Evolutionary conservation across 2,113 vertebrate species (phyloP).

Genomic region (Embiotoca jacksoni): DNA sequence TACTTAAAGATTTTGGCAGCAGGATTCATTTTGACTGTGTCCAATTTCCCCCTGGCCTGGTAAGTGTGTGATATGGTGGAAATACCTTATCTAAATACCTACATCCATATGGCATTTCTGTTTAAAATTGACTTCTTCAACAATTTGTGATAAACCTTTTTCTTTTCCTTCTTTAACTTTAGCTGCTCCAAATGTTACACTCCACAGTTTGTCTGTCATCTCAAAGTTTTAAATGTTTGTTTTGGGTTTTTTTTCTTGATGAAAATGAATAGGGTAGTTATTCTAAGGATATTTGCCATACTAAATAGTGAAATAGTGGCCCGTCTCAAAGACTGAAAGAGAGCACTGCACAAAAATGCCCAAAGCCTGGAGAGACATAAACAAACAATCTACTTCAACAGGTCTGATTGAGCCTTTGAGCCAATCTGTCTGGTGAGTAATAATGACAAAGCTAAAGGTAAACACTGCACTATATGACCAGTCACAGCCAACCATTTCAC

Average conservation of each 20-base stretch:
- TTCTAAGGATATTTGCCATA: slow-evolving; percentile 17
- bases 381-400: slow-evolving; percentile 65
- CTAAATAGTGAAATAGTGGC: slow-evolving; percentile 40
- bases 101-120: slow-evolving; percentile 18
- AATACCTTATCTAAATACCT: slow-evolving; percentile 50
- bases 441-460: slow-evolving; percentile 65
- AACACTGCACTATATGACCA: slow-evolving; percentile 63
- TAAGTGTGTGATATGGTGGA: slow-evolving; percentile 32
- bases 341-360: slow-evolving; percentile 29
- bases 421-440: slow-evolving; percentile 63
- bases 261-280: slow-evolving; percentile 29
- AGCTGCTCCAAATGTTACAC: slow-evolving; percentile 11
- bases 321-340: slow-evolving; percentile 29
- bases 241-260: slow-evolving; percentile 25
- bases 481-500: slow-evolving; percentile 54
- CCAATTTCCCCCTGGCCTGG: slow-evolving; percentile 45
- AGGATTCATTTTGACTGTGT: slow-evolving; percentile 53
- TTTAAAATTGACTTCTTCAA: neutral
- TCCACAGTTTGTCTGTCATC: slow-evolving; percentile 32
- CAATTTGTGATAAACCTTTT: neutral
- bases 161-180: neutral
- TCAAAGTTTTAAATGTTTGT: slow-evolving; percentile 10
- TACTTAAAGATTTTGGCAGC: slow-evolving; percentile 54
- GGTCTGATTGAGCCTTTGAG: slow-evolving; percentile 60
- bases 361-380: slow-evolving; percentile 18